phyloP scores from a whole-genome alignment of 1,140 invertebrate species.

The Nautilus pompilius region DNA sequence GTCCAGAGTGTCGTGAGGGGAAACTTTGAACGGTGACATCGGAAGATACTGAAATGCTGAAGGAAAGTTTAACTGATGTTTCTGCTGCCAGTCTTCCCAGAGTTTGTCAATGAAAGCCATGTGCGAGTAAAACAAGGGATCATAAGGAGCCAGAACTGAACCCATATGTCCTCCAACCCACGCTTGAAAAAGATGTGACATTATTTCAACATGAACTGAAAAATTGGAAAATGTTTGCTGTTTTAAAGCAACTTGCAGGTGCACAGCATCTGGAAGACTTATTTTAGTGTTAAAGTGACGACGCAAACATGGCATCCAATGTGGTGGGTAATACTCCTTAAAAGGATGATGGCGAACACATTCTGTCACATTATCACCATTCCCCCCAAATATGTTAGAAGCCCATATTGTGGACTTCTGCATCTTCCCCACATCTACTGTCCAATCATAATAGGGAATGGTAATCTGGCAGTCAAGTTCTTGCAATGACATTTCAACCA shows the following conservation, averaged over 20 bases:
- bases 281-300: conserved; percentile 31
- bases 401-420: conserved; percentile 33
- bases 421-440: conserved; percentile 34
- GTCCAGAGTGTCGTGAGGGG: conserved; percentile 37
- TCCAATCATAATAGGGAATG: conserved; percentile 48
- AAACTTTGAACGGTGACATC: conserved; percentile 33
- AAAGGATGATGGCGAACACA: conserved; percentile 43
- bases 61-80: conserved; percentile 24
- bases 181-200: conserved; percentile 24
- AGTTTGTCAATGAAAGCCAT: conserved; percentile 40
- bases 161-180: conserved; percentile 43
- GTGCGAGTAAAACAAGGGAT: conserved; percentile 37
- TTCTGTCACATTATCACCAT: conserved; percentile 26
- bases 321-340: conserved; percentile 30
- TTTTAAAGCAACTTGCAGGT: conserved; percentile 32
- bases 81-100: conserved; percentile 39
- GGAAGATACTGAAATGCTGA: conserved; percentile 22
- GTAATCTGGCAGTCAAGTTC: conserved; percentile 30
- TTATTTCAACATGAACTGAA: conserved; percentile 30
- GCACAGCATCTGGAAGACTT: conserved; percentile 35
- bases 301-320: conserved; percentile 36
- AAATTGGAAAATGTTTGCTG: conserved; percentile 31
- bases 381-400: conserved; percentile 38
- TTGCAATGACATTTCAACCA: conserved; percentile 35
- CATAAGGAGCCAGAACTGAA: conserved; percentile 33